These are phyloP conservation scores for Galerucella nymphaeae DNA, from an alignment of 2,888 invertebrate species.

Conservation along the genomic window DNA sequence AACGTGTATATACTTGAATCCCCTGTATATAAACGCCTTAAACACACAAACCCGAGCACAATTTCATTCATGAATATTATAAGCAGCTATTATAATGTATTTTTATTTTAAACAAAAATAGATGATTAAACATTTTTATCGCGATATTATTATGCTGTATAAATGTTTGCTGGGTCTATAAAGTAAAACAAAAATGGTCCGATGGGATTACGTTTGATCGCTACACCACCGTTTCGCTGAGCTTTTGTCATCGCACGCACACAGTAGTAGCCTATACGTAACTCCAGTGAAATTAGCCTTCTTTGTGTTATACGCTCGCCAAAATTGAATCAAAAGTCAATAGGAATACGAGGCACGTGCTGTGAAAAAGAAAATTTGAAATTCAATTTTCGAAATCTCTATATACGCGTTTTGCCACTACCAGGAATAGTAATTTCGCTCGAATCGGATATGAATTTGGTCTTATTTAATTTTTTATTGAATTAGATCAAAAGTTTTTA, in stretches of 20 bases:
- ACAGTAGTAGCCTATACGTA: slow-evolving; percentile 26
- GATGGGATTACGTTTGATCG: slow-evolving; percentile 52
- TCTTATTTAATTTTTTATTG: slow-evolving; percentile 9
- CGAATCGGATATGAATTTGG: slow-evolving; percentile 23
- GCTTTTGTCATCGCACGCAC: slow-evolving; percentile 48
- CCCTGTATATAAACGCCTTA: too few relatives aligned
- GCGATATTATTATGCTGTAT: slow-evolving; percentile 44
- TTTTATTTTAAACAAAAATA: background rate
- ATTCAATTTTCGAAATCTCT: slow-evolving; percentile 49
- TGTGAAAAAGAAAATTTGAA: slow-evolving; percentile 42
- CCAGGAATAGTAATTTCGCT: slow-evolving; percentile 41
- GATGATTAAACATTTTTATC: background rate
- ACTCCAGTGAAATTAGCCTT: slow-evolving; percentile 54
- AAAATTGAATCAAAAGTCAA: slow-evolving; percentile 59
- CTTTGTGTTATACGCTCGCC: slow-evolving; percentile 52
- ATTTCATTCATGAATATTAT: too few relatives aligned
- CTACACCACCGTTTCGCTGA: slow-evolving; percentile 44
- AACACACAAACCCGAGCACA: too few relatives aligned
- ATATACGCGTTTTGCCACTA: slow-evolving; percentile 41
- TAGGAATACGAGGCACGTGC: slow-evolving; percentile 54
- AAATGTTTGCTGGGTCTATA: slow-evolving; percentile 23
- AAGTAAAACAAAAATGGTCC: slow-evolving; percentile 50
- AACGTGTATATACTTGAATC: too few relatives aligned
- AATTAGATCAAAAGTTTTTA: slow-evolving; percentile 7
- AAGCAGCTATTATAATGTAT: background rate